Conservation (phyloP, 2,113 vertebrate species). For the Clupea harengus region DNA sequence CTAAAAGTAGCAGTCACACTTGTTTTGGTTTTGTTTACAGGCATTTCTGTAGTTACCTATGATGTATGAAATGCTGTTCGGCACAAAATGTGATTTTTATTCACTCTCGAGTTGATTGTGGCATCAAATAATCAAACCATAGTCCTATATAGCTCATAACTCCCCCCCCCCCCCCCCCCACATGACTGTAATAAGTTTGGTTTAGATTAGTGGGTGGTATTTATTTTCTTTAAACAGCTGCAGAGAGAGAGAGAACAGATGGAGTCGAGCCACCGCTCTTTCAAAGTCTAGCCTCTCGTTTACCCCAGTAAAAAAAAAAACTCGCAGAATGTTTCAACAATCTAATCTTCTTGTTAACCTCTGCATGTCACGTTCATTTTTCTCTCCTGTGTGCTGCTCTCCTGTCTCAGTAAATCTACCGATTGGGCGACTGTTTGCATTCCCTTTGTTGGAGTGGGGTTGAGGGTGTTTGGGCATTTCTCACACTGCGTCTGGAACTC, state of each 20-base stretch:
- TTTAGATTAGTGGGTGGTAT: conserved; percentile 25
- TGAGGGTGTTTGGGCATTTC: not conserved
- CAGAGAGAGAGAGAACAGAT: not conserved
- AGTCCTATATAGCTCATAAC: not conserved
- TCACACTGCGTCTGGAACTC: not conserved
- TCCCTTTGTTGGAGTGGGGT: not conserved
- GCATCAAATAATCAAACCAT: not conserved
- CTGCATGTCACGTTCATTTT: not conserved
- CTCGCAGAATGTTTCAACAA: not conserved
- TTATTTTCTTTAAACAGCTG: conserved; percentile 39
- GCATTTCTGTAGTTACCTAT: not conserved
- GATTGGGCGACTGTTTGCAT: not conserved
- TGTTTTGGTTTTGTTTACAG: not conserved
- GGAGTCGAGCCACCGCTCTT: not conserved
- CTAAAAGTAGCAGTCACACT: not conserved
- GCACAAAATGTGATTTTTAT: not conserved
- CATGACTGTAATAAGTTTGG: conserved; percentile 14
- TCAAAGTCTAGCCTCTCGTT: conserved; percentile 6
- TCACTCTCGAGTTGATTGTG: not conserved
- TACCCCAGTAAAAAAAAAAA: not conserved
- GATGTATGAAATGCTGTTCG: not conserved
- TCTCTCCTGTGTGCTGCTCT: not conserved
- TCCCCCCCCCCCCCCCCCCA: not conserved
- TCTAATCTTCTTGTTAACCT: conserved; percentile 11
- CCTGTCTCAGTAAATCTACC: not conserved